These are phyloP conservation scores for Echinops telfairi DNA, from an alignment of 2,113 vertebrate species.

Conservation along the genomic window DNA sequence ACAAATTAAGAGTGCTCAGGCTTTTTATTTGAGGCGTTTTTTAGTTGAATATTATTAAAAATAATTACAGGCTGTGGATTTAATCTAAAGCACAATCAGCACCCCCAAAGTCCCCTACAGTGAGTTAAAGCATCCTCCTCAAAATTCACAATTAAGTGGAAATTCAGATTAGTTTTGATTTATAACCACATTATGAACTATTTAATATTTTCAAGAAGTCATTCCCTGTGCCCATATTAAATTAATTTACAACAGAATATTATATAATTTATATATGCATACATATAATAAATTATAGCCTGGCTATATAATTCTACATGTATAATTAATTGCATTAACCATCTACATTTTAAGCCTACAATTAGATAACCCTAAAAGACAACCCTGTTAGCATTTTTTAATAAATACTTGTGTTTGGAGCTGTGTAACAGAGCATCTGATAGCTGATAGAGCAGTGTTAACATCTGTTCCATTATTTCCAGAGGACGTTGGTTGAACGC, in stretches of 20 bases:
- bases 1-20: slow-evolving; percentile 82
- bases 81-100: slow-evolving; percentile 77
- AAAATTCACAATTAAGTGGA: slow-evolving; percentile 82
- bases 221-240: slow-evolving; percentile 83
- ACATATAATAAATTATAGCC: slow-evolving; percentile 87
- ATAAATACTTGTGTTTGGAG: slow-evolving; percentile 92
- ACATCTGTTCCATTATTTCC: slow-evolving; percentile 93
- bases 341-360: slow-evolving; percentile 88
- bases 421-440: slow-evolving; percentile 92
- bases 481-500: slow-evolving; percentile 88
- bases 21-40: slow-evolving; percentile 80
- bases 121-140: slow-evolving; percentile 72
- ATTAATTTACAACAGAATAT: slow-evolving; percentile 87
- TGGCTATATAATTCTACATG: slow-evolving; percentile 87
- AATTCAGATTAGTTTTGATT: slow-evolving; percentile 86
- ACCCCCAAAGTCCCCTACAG: slow-evolving; percentile 69
- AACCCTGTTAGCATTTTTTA: slow-evolving; percentile 89
- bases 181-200: slow-evolving; percentile 86
- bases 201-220: slow-evolving; percentile 89
- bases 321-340: slow-evolving; percentile 91
- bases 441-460: slow-evolving; percentile 90
- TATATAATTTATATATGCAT: slow-evolving; percentile 87
- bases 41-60: slow-evolving; percentile 85
- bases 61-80: slow-evolving; percentile 82
- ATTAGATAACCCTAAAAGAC: slow-evolving; percentile 91